Evolutionary conservation across 2,888 invertebrate genomes (phyloP).

Genomic region (Danaus chrysippus): DNA sequence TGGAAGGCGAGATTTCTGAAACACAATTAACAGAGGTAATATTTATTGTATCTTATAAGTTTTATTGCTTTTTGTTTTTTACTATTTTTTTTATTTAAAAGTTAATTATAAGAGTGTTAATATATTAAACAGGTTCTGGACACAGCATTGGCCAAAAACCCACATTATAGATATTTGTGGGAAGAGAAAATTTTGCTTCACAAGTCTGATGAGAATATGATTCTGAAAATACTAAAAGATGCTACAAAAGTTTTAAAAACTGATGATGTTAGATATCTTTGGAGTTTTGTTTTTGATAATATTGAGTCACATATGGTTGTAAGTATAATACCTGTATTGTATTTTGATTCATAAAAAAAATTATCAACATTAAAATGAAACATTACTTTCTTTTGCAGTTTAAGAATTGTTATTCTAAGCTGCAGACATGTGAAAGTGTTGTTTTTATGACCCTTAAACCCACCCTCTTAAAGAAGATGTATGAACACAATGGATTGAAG

Average conservation of each 20-base stretch:
- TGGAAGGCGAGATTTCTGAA: slow-evolving; percentile 49
- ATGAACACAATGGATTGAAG: slow-evolving; percentile 69
- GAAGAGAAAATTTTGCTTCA: slow-evolving; percentile 54
- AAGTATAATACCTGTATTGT: slow-evolving; percentile 35
- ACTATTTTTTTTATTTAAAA: slow-evolving; percentile 4
- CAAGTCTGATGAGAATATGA: slow-evolving; percentile 58
- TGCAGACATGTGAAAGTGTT: slow-evolving; percentile 69
- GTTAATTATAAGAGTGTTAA: slow-evolving; percentile 5
- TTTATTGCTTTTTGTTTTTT: not conserved
- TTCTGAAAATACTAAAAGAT: slow-evolving; percentile 52
- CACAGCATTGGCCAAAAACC: slow-evolving; percentile 48
- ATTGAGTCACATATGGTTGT: slow-evolving; percentile 53
- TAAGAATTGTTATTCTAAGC: slow-evolving; percentile 55
- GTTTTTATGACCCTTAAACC: slow-evolving; percentile 78
- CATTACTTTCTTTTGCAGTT: slow-evolving; percentile 50
- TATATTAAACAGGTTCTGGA: slow-evolving; percentile 55
- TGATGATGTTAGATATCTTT: slow-evolving; percentile 53
- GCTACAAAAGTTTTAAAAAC: slow-evolving; percentile 44
- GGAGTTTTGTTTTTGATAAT: slow-evolving; percentile 59
- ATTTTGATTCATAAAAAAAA: not conserved
- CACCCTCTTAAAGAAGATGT: slow-evolving; percentile 80
- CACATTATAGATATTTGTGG: slow-evolving; percentile 53
- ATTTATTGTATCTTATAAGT: not conserved
- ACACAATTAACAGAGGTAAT: slow-evolving; percentile 57
- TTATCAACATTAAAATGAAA: slow-evolving; percentile 2